A percentile compares a stretch with the other conserved stretches of the same genome.
Evolutionary conservation across 2,113 vertebrate species (phyloP).

Genomic region (Rhea pennata): DNA sequence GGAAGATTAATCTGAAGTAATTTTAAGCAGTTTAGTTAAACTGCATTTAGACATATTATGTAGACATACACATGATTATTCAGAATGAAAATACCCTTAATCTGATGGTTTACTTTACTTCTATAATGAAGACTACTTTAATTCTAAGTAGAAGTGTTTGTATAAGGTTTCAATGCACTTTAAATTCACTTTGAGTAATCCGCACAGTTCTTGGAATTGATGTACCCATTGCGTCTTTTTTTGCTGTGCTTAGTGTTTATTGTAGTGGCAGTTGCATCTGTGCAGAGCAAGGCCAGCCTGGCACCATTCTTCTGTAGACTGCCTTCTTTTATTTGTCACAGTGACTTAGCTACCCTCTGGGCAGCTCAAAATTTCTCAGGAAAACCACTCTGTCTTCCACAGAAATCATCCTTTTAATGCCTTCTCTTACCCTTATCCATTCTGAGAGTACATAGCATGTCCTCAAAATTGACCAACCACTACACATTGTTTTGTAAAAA

Average conservation of each 20-base stretch:
- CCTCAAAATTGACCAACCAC: background rate
- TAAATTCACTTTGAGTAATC: background rate
- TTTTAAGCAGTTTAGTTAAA: conserved; percentile 32
- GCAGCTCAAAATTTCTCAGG: background rate
- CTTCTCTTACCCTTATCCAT: background rate
- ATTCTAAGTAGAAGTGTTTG: background rate
- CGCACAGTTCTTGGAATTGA: background rate
- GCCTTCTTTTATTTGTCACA: conserved; percentile 6
- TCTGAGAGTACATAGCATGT: background rate
- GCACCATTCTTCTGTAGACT: conserved; percentile 35
- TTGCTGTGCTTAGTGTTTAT: background rate
- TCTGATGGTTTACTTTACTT: background rate
- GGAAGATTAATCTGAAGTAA: background rate
- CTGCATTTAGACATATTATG: background rate
- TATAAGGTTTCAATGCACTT: background rate
- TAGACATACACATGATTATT: background rate
- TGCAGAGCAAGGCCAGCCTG: conserved; percentile 8
- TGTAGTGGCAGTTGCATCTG: background rate
- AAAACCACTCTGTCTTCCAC: conserved; percentile 46
- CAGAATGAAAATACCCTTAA: background rate
- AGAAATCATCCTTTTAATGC: conserved; percentile 5
- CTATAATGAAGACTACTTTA: background rate
- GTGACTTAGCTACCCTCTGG: background rate
- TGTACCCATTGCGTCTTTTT: background rate
- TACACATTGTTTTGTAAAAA: background rate